A percentile compares a stretch with the other conserved stretches of the same genome.
These are phyloP conservation scores for Callaeas wilsoni DNA, from an alignment of 2,113 vertebrate species.

Conservation along the genomic window DNA sequence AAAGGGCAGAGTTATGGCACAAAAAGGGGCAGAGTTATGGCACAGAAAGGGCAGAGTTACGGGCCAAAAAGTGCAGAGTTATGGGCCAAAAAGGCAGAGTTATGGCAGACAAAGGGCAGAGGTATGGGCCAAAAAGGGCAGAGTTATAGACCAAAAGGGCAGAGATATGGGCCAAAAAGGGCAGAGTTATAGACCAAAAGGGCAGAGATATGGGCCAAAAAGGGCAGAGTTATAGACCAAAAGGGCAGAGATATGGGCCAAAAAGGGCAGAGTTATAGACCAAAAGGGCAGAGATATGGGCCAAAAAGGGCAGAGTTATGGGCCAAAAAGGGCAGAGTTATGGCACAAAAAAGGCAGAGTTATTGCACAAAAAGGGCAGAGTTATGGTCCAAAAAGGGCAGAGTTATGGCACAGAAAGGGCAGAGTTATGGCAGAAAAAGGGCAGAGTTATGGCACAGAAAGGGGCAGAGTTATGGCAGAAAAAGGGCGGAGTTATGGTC, in stretches of 20 bases:
- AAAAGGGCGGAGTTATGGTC: slow-evolving; percentile 9
- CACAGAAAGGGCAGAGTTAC: not conserved
- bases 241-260: fast-evolving
- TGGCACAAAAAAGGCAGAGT: not conserved
- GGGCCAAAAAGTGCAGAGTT: not conserved
- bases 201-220: no score
- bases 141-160: not conserved
- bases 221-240: no score
- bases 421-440: not conserved
- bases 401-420: not conserved
- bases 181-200: no score
- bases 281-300: no score
- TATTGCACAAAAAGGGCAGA: not conserved
- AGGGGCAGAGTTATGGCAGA: no score
- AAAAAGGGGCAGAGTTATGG: not conserved
- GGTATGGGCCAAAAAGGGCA: not conserved
- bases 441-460: slow-evolving; percentile 7
- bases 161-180: not conserved
- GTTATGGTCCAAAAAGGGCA: not conserved
- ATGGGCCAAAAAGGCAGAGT: not conserved
- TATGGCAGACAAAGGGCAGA: not conserved
- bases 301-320: not conserved
- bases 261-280: not conserved
- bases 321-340: fast-evolving
- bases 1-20: fast-evolving